phyloP scores from a whole-genome alignment of 1,140 invertebrate genomes.

The Triops longicaudatus region DNA sequence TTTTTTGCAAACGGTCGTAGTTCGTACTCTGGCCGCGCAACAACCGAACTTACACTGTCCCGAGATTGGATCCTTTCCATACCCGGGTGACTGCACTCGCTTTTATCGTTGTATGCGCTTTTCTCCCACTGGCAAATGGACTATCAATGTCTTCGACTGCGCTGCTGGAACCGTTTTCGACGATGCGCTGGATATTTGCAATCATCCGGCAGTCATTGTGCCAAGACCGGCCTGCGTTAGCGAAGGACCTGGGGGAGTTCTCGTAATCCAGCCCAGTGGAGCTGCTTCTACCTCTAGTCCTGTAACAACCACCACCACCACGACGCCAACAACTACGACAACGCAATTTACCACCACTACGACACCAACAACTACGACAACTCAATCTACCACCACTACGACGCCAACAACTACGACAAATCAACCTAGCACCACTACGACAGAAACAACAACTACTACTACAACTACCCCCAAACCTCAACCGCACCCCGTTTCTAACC shows the following conservation, averaged over 20 bases:
- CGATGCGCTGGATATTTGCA: slow-evolving; percentile 36
- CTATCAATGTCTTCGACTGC: slow-evolving; percentile 42
- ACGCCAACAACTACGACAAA: background rate
- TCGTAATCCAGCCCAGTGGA: background rate
- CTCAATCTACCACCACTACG: background rate
- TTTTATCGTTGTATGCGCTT: slow-evolving; percentile 57
- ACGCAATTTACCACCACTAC: slow-evolving; percentile 9
- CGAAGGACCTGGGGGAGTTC: background rate
- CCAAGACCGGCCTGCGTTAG: slow-evolving; percentile 22
- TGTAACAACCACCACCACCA: slow-evolving; percentile 19
- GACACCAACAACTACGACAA: background rate
- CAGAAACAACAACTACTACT: background rate
- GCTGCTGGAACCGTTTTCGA: slow-evolving; percentile 40
- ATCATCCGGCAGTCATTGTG: slow-evolving; percentile 24
- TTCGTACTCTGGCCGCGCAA: background rate
- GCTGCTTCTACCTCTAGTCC: background rate
- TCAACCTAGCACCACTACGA: too few relatives aligned
- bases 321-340: background rate
- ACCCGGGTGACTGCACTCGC: slow-evolving; percentile 55
- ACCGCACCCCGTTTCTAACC: background rate
- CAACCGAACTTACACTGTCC: slow-evolving; percentile 37
- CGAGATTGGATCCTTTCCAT: slow-evolving; percentile 53
- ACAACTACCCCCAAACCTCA: background rate
- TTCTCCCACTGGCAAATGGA: slow-evolving; percentile 49
- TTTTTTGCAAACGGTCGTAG: background rate